These are phyloP conservation scores for Aphelinus atriplicis DNA, from an alignment of 1,140 invertebrate genomes.

Conservation along the genomic window DNA sequence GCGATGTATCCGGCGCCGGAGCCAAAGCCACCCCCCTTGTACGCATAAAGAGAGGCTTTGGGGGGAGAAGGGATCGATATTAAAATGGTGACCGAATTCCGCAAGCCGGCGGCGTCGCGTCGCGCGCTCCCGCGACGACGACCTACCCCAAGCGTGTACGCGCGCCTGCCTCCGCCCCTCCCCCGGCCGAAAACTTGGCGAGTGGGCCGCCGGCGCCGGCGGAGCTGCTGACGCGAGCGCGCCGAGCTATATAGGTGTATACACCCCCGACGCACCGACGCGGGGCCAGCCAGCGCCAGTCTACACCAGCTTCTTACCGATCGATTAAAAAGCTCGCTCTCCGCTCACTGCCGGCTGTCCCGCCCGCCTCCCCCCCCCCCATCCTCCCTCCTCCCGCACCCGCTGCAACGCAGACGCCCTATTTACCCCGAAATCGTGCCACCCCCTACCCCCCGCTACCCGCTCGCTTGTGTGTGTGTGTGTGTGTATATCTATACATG, in stretches of 20 bases:
- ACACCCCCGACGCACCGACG: too few species aligned
- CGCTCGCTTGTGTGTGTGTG: too few species aligned
- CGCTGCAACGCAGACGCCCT: constrained; percentile 33
- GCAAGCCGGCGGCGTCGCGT: constrained; percentile 7
- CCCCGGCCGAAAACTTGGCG: constrained; percentile 33
- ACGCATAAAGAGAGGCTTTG: too few species aligned
- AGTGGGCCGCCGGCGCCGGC: constrained; percentile 27
- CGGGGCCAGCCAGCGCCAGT: too few species aligned
- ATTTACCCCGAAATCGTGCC: constrained; percentile 36
- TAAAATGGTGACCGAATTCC: constrained; percentile 68
- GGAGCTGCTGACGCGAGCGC: constrained; percentile 29
- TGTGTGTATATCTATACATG: too few species aligned
- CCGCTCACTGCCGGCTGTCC: constrained; percentile 3
- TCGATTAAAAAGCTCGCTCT: constrained; percentile 40
- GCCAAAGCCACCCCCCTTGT: too few species aligned
- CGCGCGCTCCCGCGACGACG: constrained; percentile 29
- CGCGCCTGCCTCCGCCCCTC: constrained; percentile 41
- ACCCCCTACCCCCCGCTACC: too few species aligned
- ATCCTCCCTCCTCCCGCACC: too few species aligned
- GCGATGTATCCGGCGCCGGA: too few species aligned
- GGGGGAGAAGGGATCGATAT: constrained; percentile 63
- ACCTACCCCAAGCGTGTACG: constrained; percentile 58
- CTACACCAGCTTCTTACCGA: constrained; percentile 20
- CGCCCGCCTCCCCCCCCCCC: too few species aligned
- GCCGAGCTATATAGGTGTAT: constrained; percentile 5